Conservation (phyloP, 2,113 vertebrate species). For the Podocnemis expansa region DNA sequence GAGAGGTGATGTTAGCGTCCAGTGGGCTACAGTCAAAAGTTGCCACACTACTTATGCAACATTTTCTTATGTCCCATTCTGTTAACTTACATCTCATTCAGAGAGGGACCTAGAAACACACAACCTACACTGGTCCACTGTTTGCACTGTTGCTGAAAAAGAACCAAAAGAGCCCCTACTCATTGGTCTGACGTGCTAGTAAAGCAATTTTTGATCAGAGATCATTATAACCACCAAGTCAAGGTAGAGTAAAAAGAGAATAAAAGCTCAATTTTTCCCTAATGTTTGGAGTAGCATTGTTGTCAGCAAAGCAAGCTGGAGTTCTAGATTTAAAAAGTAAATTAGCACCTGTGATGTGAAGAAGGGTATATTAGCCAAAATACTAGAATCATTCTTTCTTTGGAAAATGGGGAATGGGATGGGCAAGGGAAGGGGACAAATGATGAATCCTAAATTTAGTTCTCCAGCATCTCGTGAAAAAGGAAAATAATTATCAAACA, state of each 20-base stretch:
- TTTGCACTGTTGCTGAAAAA: conserved; percentile 26
- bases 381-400: neutral
- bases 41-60: conserved; percentile 45
- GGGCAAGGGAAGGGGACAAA: neutral
- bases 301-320: conserved; percentile 31
- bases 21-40: conserved; percentile 42
- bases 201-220: conserved; percentile 55
- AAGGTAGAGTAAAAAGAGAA: conserved; percentile 1
- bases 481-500: neutral
- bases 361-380: neutral
- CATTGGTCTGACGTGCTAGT: conserved; percentile 62
- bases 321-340: neutral
- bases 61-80: conserved; percentile 38
- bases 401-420: neutral
- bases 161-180: conserved; percentile 21
- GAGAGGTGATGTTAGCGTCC: conserved; percentile 43
- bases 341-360: neutral
- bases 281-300: conserved; percentile 34
- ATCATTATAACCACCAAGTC: conserved; percentile 57
- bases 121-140: conserved; percentile 22
- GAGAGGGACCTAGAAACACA: conserved; percentile 13
- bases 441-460: neutral
- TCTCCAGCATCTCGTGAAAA: neutral
- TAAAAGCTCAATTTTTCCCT: neutral
- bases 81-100: conserved; percentile 59